phyloP scores from a whole-genome alignment of 1,140 invertebrate genomes.

The Solen grandis region DNA sequence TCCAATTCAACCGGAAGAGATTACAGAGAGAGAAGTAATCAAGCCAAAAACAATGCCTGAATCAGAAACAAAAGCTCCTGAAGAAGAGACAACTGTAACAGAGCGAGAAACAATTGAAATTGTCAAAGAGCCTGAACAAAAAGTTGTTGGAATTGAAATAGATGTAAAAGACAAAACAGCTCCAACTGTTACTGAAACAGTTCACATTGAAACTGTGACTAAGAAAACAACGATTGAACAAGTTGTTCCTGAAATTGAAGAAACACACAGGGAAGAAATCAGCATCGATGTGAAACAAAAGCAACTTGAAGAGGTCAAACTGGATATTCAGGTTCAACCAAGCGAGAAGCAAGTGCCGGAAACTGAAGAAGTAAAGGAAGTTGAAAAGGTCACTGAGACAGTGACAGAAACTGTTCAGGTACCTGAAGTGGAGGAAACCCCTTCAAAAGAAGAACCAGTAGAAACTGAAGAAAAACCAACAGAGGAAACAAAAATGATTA shows the following conservation, averaged over 20 bases:
- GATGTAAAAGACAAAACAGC: constrained; percentile 35
- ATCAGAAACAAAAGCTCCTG: constrained; percentile 63
- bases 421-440: constrained; percentile 37
- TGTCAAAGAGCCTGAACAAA: constrained; percentile 57
- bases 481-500: constrained; percentile 36
- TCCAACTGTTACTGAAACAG: constrained; percentile 53
- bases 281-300: constrained; percentile 66
- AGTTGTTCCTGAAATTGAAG: constrained; percentile 54
- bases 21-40: constrained; percentile 59
- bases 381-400: constrained; percentile 49
- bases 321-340: constrained; percentile 35
- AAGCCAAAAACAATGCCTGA: constrained; percentile 42
- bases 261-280: constrained; percentile 63
- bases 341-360: constrained; percentile 42
- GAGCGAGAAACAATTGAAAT: constrained; percentile 58
- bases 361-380: constrained; percentile 37
- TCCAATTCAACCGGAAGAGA: constrained; percentile 53
- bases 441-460: constrained; percentile 48
- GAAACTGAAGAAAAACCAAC: constrained; percentile 54
- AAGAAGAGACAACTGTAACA: constrained; percentile 60
- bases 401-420: too few relatives aligned
- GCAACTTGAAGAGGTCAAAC: constrained; percentile 30
- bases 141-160: constrained; percentile 63
- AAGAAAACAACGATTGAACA: constrained; percentile 45
- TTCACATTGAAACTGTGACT: constrained; percentile 51